Evolutionary conservation across 1,140 invertebrate genomes (phyloP).

Genomic region (Lucilia sericata): DNA sequence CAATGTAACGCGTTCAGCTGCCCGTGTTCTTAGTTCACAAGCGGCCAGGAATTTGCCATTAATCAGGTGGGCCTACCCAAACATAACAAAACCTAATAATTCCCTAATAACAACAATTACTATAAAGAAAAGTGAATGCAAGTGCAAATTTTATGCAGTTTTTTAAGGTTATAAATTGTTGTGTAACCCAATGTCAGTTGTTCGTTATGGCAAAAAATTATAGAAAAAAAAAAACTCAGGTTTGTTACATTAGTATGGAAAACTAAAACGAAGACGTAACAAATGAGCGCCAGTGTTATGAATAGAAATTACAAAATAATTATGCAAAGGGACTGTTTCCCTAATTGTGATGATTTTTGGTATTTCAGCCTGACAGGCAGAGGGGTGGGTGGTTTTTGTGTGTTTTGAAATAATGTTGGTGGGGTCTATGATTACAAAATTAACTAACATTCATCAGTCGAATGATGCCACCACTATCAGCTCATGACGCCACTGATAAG

Average conservation of each 20-base stretch:
- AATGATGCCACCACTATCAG: constrained; percentile 9
- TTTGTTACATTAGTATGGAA: background rate
- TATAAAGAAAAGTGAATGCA: constrained; percentile 15
- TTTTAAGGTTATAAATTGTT: constrained; percentile 49
- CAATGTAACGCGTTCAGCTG: constrained; percentile 48
- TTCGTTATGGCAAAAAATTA: background rate
- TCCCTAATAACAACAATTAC: background rate
- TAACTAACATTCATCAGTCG: background rate
- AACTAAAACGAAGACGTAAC: background rate
- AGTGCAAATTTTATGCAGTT: constrained; percentile 34
- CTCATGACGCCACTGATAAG: constrained; percentile 13
- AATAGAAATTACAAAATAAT: background rate
- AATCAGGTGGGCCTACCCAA: constrained; percentile 54
- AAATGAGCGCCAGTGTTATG: background rate
- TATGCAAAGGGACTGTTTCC: background rate
- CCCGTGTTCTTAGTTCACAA: constrained; percentile 56
- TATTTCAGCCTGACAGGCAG: background rate
- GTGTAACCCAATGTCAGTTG: constrained; percentile 44
- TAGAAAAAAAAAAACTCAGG: background rate
- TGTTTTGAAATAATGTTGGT: background rate
- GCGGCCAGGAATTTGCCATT: constrained; percentile 52
- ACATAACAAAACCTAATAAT: background rate
- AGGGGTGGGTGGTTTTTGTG: too few relatives aligned
- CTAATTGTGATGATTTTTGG: background rate
- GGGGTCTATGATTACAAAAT: background rate